A percentile compares a stretch with the other conserved stretches of the same genome.
Evolutionary conservation across 2,113 vertebrate species (phyloP).

Genomic region (Petrocephalus microphthalmus): DNA sequence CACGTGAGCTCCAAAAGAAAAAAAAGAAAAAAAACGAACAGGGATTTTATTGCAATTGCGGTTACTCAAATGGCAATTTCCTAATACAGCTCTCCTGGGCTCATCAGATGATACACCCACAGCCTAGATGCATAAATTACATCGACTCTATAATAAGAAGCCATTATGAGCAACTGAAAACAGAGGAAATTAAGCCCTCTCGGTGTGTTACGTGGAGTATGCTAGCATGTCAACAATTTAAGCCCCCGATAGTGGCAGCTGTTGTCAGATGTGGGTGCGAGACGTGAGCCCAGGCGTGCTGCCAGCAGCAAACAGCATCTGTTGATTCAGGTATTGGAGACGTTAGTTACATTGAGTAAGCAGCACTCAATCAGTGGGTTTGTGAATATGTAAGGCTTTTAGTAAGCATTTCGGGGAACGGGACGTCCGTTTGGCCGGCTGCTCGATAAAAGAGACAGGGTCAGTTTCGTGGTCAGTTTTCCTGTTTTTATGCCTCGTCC

Average conservation of each 20-base stretch:
- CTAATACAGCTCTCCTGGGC: not conserved
- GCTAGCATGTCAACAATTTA: conserved; percentile 1
- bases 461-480: not conserved
- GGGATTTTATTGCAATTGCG: not conserved
- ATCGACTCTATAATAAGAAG: not conserved
- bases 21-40: not conserved
- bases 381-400: not conserved
- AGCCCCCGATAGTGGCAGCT: not conserved
- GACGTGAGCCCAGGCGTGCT: conserved; percentile 4
- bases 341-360: conserved; percentile 26
- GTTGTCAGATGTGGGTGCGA: not conserved
- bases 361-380: not conserved
- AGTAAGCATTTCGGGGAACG: not conserved
- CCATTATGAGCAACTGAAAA: conserved; percentile 9
- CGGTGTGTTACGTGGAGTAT: not conserved
- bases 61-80: conserved; percentile 10
- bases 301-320: conserved; percentile 18
- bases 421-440: not conserved
- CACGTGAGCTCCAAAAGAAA: not conserved
- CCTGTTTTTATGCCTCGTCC: not conserved
- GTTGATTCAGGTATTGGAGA: conserved; percentile 18
- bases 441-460: not conserved
- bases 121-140: conserved; percentile 8
- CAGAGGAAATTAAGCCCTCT: not conserved
- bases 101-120: not conserved